Evolutionary conservation across 2,113 vertebrate genomes (phyloP).

Genomic region (Pogona vitticeps): DNA sequence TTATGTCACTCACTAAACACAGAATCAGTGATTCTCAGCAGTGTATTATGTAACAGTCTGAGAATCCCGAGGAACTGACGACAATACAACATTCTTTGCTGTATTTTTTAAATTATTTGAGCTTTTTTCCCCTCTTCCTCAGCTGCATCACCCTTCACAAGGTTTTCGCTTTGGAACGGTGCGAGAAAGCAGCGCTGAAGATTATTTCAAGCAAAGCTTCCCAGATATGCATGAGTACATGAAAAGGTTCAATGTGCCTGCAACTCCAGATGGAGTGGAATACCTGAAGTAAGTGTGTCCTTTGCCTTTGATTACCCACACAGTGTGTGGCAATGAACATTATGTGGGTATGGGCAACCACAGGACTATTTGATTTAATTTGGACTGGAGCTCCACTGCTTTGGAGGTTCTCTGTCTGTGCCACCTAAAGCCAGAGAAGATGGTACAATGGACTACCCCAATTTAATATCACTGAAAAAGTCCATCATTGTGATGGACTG

Average conservation of each 20-base stretch:
- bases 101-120: constrained; percentile 43
- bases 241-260: constrained; percentile 88
- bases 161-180: constrained; percentile 90
- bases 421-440: background rate
- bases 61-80: background rate
- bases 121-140: constrained; percentile 55
- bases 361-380: background rate
- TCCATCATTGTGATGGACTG: background rate
- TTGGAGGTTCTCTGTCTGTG: background rate
- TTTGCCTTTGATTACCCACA: background rate
- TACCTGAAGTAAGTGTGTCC: constrained; percentile 81
- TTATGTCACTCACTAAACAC: background rate
- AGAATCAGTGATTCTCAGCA: background rate
- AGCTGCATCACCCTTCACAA: constrained; percentile 91
- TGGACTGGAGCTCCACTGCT: background rate
- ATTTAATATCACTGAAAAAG: constrained; percentile 13
- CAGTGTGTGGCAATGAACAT: no score
- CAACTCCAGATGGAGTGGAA: constrained; percentile 83
- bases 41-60: background rate
- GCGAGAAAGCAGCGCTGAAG: constrained; percentile 88
- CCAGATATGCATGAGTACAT: constrained; percentile 93
- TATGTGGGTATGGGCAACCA: background rate
- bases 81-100: constrained; percentile 3
- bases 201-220: constrained; percentile 89
- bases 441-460: background rate